Base-by-base conservation (phyloP, 2,888 invertebrate genomes). In the Hypena proboscidalis region DNA sequence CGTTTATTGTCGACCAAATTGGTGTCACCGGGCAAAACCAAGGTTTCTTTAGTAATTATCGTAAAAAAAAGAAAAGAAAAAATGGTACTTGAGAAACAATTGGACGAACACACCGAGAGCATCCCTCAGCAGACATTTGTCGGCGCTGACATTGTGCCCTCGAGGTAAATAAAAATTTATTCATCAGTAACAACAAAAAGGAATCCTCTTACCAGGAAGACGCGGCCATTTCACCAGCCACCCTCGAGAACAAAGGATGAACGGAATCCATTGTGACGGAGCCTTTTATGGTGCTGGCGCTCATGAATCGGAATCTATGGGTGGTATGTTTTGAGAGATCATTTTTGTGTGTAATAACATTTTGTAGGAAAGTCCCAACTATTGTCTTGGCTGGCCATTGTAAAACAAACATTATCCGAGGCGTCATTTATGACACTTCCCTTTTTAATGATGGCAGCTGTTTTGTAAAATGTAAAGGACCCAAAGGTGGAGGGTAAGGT, bases 401-500 rank as follows among this genome's bases (percentile, higher is more conserved):
- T 75, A 72, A 70, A 62, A 70, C 66, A 77, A 79, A 78, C 70
- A 80, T 77, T 76, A 75, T 67, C 62, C 58, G 60, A 70, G 56
- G 76, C 76, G 80, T 85, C 80, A 74, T 84, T 83, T 80, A 83
- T 77, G 82, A 83, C 84, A 79, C 80, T 76, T 76, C 64, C 65
- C 61, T 71, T 71, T 59, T 62, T 64, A 77, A 77, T 71, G 67
- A 73, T 42, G 68, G 80, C 88, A 88, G 86, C 78, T 89, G 88
- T 67, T 41, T 29, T 13, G 38, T 30, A 29, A 46, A 52, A 51
- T 38, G 41, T 58, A 70, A 75, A 74, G 73, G 69, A 68, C 69
- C 51, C 57, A 39, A 52, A 50, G 29, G 38, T 37, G 21, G 27
- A 32, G 33, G 70, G 60, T 65, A 70, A 67, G 70, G 68, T 67